Conservation (phyloP, 2,888 invertebrate species). For the Caenorhabditis sp. region DNA sequence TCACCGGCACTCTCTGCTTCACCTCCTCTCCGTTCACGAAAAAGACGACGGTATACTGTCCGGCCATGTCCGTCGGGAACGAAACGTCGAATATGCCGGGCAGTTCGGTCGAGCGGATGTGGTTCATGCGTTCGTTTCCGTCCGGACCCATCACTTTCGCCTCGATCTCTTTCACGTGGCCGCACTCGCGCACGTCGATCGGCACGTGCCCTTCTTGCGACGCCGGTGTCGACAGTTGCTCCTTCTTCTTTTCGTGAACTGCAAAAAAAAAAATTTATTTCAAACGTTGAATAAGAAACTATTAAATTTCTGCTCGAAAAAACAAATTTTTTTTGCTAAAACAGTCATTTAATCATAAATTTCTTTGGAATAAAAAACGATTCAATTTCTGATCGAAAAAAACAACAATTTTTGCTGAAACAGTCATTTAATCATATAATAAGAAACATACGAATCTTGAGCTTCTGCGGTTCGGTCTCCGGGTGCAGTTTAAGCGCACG, state of each 20-base stretch:
- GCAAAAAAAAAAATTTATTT: not conserved
- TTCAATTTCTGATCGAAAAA: too few relatives aligned
- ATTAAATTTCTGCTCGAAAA: not conserved
- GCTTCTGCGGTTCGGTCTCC: conserved; percentile 50
- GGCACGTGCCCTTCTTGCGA: conserved; percentile 57
- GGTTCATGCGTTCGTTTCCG: conserved; percentile 51
- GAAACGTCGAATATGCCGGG: conserved; percentile 50
- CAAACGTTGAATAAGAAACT: not conserved
- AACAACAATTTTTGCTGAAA: not conserved
- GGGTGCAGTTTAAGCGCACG: conserved; percentile 40
- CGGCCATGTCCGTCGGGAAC: conserved; percentile 58
- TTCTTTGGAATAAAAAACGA: too few relatives aligned
- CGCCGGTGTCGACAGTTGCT: conserved; percentile 37
- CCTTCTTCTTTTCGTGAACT: conserved; percentile 48
- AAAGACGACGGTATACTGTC: conserved; percentile 52
- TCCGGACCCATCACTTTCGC: conserved; percentile 67
- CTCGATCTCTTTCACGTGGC: conserved; percentile 55
- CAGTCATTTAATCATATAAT: too few relatives aligned
- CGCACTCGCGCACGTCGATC: conserved; percentile 64
- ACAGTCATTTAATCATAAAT: too few relatives aligned
- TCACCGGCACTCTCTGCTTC: conserved; percentile 14
- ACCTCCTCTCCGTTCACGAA: conserved; percentile 55
- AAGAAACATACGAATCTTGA: conserved; percentile 43
- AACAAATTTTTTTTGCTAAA: not conserved
- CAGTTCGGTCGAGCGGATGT: conserved; percentile 30